Percentiles rank a stretch among this genome's conserved stretches.
These are phyloP conservation scores for Leptura quadrifasciata DNA, from an alignment of 2,888 invertebrate genomes.

Conservation along the genomic window DNA sequence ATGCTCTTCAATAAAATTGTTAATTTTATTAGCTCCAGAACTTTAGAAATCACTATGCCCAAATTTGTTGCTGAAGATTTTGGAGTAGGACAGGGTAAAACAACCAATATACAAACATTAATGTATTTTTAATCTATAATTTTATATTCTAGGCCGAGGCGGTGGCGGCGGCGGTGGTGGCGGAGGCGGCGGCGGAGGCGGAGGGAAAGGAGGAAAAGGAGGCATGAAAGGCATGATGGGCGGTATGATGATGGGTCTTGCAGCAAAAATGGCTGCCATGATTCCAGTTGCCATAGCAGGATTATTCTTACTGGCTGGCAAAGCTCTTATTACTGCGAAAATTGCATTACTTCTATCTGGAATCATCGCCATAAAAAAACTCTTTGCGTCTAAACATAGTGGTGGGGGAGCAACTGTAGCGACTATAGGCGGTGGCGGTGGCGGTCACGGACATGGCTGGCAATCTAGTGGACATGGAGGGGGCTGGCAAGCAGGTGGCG, in stretches of 20 bases:
- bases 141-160: slow-evolving; percentile 57
- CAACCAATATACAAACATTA: background rate
- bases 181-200: slow-evolving; percentile 72
- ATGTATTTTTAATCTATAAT: background rate
- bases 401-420: slow-evolving; percentile 73
- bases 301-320: slow-evolving; percentile 88
- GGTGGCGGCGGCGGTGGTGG: slow-evolving; percentile 78
- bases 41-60: slow-evolving; percentile 85
- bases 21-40: slow-evolving; percentile 84
- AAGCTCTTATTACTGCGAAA: slow-evolving; percentile 87
- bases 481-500: slow-evolving; percentile 73
- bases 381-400: slow-evolving; percentile 81
- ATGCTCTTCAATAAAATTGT: slow-evolving; percentile 84
- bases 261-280: slow-evolving; percentile 89
- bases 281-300: slow-evolving; percentile 88
- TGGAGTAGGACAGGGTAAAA: background rate
- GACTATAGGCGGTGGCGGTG: slow-evolving; percentile 70
- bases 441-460: slow-evolving; percentile 67
- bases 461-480: slow-evolving; percentile 64
- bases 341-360: slow-evolving; percentile 88
- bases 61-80: slow-evolving; percentile 76
- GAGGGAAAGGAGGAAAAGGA: slow-evolving; percentile 75
- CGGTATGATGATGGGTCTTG: slow-evolving; percentile 92
- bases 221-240: slow-evolving; percentile 93
- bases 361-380: slow-evolving; percentile 88